phyloP scores from a whole-genome alignment of 2,888 invertebrate genomes.

The Philereme vetulata region DNA sequence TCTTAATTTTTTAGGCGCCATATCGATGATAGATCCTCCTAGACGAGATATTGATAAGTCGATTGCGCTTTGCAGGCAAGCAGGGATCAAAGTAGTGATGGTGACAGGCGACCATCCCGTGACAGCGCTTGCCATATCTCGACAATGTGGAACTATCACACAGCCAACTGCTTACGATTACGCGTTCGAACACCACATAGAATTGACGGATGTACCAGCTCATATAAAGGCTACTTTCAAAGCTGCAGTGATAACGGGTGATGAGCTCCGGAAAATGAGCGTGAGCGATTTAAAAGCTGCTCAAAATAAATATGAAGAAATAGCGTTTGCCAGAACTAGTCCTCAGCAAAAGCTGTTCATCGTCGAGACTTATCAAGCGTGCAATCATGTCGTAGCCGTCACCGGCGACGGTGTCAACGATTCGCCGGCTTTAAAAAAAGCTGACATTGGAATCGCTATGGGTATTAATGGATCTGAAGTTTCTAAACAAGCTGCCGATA shows the following conservation, averaged over 20 bases:
- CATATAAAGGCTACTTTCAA: constrained; percentile 71
- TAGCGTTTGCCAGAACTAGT: constrained; percentile 89
- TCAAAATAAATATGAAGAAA: constrained; percentile 85
- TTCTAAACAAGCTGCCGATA: constrained; percentile 95
- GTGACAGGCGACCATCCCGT: constrained; percentile 90
- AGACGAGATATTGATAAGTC: constrained; percentile 86
- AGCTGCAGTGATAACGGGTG: constrained; percentile 73
- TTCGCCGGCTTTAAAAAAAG: constrained; percentile 93
- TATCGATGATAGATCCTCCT: constrained; percentile 90
- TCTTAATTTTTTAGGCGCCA: constrained; percentile 85
- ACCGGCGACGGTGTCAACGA: constrained; percentile 96
- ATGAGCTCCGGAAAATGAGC: constrained; percentile 84
- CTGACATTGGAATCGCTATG: constrained; percentile 93
- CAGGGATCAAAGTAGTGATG: constrained; percentile 89
- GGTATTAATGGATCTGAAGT: constrained; percentile 91
- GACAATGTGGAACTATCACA: constrained; percentile 86
- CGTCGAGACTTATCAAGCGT: constrained; percentile 91
- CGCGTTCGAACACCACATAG: constrained; percentile 84
- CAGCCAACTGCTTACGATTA: constrained; percentile 88
- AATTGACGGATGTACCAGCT: constrained; percentile 76
- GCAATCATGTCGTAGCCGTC: constrained; percentile 92
- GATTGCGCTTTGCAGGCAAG: constrained; percentile 86
- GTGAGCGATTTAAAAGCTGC: constrained; percentile 81
- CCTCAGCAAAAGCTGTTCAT: constrained; percentile 88
- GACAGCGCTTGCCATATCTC: constrained; percentile 89